Conservation (phyloP, 2,797 vertebrate species). For the Protonibea diacanthus region DNA sequence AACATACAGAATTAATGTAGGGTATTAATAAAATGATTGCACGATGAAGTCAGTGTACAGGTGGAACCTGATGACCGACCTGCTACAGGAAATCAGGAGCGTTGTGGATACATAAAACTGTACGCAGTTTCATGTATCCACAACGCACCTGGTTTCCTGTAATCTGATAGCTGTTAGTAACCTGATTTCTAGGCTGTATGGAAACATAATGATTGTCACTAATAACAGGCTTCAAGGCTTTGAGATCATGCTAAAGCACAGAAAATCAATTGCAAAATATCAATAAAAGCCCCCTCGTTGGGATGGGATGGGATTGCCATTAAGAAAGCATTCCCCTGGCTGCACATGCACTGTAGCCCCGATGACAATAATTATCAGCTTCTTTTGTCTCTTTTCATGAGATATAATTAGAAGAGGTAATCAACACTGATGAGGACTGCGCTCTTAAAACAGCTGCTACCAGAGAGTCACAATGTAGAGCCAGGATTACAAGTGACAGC, state of each 20-base stretch:
- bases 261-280: conserved; percentile 8
- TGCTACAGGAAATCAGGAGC: background rate
- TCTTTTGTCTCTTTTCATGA: conserved; percentile 5
- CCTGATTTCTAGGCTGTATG: conserved; percentile 12
- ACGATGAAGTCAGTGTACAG: background rate
- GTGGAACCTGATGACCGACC: background rate
- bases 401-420: conserved; percentile 53
- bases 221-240: background rate
- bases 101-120: too few species aligned
- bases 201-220: conserved; percentile 6
- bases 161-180: conserved; percentile 11
- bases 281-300: background rate
- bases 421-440: conserved; percentile 46
- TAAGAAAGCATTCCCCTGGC: conserved; percentile 3
- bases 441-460: conserved; percentile 48
- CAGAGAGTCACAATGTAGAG: background rate
- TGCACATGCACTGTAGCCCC: background rate
- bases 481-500: conserved; percentile 24
- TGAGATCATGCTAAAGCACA: background rate
- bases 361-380: conserved; percentile 38
- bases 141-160: background rate
- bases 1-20: background rate
- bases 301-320: background rate
- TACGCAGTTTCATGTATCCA: background rate
- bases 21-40: background rate